These are phyloP conservation scores for Eupelmus urozonus DNA, from an alignment of 2,888 invertebrate species.

Conservation along the genomic window DNA sequence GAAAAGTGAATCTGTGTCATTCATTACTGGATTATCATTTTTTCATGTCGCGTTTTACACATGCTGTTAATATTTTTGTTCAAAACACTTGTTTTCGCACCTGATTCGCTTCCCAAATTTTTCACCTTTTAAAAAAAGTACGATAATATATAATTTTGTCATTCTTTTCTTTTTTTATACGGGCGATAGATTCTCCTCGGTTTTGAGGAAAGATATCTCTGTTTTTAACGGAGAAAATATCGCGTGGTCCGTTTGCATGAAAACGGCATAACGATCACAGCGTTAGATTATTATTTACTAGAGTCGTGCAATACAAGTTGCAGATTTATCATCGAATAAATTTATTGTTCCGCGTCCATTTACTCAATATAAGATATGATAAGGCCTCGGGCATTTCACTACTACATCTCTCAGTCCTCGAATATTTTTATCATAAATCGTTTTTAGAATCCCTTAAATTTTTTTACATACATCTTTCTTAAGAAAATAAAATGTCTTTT, in stretches of 20 bases:
- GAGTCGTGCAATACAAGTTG: slow-evolving; percentile 57
- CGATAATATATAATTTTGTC: slow-evolving; percentile 59
- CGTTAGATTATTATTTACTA: slow-evolving; percentile 61
- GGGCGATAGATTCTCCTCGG: slow-evolving; percentile 54
- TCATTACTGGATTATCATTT: slow-evolving; percentile 49
- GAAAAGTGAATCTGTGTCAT: slow-evolving; percentile 52
- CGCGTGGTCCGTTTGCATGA: slow-evolving; percentile 60
- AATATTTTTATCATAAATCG: slow-evolving; percentile 64
- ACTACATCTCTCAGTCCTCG: slow-evolving; percentile 66
- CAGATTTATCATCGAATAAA: slow-evolving; percentile 62
- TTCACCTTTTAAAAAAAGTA: slow-evolving; percentile 52
- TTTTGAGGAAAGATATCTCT: slow-evolving; percentile 53
- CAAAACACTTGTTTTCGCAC: slow-evolving; percentile 48
- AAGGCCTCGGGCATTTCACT: slow-evolving; percentile 75
- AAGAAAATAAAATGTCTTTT: slow-evolving; percentile 36
- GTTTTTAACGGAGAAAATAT: slow-evolving; percentile 61
- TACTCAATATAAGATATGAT: slow-evolving; percentile 72
- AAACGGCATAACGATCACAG: slow-evolving; percentile 69
- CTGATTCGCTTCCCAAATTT: slow-evolving; percentile 53
- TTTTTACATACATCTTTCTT: too few species aligned
- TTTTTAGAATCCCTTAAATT: slow-evolving; percentile 12
- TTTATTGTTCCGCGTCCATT: slow-evolving; percentile 69
- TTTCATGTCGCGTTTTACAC: slow-evolving; percentile 35
- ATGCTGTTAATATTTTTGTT: slow-evolving; percentile 46
- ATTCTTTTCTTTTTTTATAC: slow-evolving; percentile 49